These are phyloP conservation scores for Drosophila seclusa DNA, from an alignment of 2,888 invertebrate genomes.

Conservation along the genomic window DNA sequence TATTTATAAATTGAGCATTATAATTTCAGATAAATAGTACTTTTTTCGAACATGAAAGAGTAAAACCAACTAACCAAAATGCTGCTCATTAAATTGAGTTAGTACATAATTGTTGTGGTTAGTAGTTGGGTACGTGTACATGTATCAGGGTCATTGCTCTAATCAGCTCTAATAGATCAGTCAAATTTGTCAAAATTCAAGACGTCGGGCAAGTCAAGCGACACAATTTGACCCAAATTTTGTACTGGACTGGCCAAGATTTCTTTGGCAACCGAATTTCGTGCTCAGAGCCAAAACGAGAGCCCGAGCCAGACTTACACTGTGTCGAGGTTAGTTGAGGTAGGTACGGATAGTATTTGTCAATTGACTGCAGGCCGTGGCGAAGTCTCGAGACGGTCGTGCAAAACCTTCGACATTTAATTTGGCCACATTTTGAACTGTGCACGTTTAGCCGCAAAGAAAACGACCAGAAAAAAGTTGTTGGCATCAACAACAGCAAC, in stretches of 20 bases:
- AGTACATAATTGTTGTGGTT: slow-evolving; percentile 24
- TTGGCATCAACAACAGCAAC: slow-evolving; percentile 46
- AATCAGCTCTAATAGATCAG: slow-evolving; percentile 49
- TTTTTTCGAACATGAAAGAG: not conserved
- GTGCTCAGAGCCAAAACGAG: slow-evolving; percentile 48
- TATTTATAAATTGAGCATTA: slow-evolving; percentile 2
- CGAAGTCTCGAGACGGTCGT: slow-evolving; percentile 62
- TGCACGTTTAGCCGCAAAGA: slow-evolving; percentile 71
- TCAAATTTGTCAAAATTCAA: slow-evolving; percentile 60
- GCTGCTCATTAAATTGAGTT: slow-evolving; percentile 41
- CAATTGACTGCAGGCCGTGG: slow-evolving; percentile 59
- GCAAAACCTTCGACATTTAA: slow-evolving; percentile 80
- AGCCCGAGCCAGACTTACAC: slow-evolving; percentile 38
- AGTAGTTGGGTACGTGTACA: slow-evolving; percentile 19
- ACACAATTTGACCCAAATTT: slow-evolving; percentile 74
- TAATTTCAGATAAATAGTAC: not conserved
- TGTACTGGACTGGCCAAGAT: slow-evolving; percentile 40
- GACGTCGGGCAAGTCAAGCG: slow-evolving; percentile 56
- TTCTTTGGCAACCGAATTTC: slow-evolving; percentile 59
- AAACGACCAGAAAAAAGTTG: slow-evolving; percentile 51
- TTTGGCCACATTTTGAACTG: slow-evolving; percentile 69
- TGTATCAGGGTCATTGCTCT: slow-evolving; percentile 57
- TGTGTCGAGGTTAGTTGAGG: slow-evolving; percentile 55
- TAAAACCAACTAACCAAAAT: slow-evolving; percentile 20
- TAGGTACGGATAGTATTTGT: slow-evolving; percentile 67